Base-by-base conservation (phyloP, 2,113 vertebrate species). In the Dicrurus megarhynchus region DNA sequence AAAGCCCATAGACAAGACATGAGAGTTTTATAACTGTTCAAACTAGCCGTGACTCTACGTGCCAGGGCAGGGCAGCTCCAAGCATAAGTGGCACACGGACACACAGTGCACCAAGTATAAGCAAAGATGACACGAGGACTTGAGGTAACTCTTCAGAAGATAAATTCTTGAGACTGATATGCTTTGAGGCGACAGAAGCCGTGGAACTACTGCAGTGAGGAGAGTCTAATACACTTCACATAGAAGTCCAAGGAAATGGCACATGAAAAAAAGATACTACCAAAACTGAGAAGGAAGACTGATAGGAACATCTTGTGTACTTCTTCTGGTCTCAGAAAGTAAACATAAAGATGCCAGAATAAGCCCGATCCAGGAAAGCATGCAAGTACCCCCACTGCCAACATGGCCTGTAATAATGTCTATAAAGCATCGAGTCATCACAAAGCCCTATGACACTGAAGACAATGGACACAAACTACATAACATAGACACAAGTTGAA, bases 311-410 rank as follows among this genome's bases (percentile, higher is more conserved):
- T 30, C 26, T 33, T 41, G 21, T 24, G 21, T 33, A 53, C 26
- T 35, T 39, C 16, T 53, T 73, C 33, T 23, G 33, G 33, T 59
- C 53, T 59, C 42, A 59, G 30, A 18, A 71, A 55, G 28, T 26
- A 41, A 33, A 37, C 3, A 6, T 8, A 30, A 37, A 59, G 55
- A 47, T 23, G 55, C 26, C 11, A 5, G 55, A 46, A 59, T 13
- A 30, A 35, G 24, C 18, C 10, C 1, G 0, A 57, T 17, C 71
- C 1, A 2, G 5, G 4, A 24, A 71, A 33, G 28, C 10, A 71
- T 1, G 0, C 8, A 3, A 41, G 49, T 23, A 22, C 3, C 15
- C 10, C 20, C 0, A 0, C 14, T 39, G 14, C 35, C 3, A 1
- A 11, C 20, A 49, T 1, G 3, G n/a, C 9, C 65, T 3, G 0